Conservation (phyloP, 2,888 invertebrate species). For the Platycheirus rosarum region DNA sequence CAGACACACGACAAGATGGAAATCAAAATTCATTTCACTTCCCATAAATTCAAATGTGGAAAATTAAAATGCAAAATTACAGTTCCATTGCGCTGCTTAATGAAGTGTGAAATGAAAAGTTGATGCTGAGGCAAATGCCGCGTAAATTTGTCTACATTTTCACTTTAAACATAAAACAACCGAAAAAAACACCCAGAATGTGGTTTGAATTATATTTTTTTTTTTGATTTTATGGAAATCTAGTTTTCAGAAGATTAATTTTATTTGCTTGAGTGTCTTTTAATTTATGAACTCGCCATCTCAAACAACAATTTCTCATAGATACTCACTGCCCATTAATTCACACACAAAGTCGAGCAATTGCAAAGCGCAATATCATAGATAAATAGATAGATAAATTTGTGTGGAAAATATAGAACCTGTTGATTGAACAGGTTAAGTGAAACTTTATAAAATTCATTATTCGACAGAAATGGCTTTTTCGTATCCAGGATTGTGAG, state of each 20-base stretch:
- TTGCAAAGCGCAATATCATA: too few relatives aligned
- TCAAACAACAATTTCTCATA: not conserved
- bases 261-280: constrained; percentile 43
- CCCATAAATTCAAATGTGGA: constrained; percentile 59
- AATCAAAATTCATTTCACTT: constrained; percentile 39
- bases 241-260: constrained; percentile 48
- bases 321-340: not conserved
- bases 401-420: constrained; percentile 11
- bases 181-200: constrained; percentile 25
- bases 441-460: constrained; percentile 24
- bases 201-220: constrained; percentile 8
- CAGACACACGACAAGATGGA: not conserved
- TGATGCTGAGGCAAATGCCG: constrained; percentile 52
- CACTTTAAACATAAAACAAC: not conserved
- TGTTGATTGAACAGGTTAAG: constrained; percentile 49
- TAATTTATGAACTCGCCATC: constrained; percentile 59
- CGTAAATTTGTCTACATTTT: constrained; percentile 54
- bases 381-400: too few relatives aligned
- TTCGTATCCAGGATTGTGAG: constrained; percentile 22
- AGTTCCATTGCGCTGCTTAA: constrained; percentile 32
- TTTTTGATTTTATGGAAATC: constrained; percentile 41
- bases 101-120: constrained; percentile 67
- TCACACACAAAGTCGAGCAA: constrained; percentile 12
- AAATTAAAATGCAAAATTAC: constrained; percentile 64
- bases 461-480: constrained; percentile 44